These are phyloP conservation scores for Abscondita cerata DNA, from an alignment of 2,888 invertebrate genomes.

Conservation along the genomic window DNA sequence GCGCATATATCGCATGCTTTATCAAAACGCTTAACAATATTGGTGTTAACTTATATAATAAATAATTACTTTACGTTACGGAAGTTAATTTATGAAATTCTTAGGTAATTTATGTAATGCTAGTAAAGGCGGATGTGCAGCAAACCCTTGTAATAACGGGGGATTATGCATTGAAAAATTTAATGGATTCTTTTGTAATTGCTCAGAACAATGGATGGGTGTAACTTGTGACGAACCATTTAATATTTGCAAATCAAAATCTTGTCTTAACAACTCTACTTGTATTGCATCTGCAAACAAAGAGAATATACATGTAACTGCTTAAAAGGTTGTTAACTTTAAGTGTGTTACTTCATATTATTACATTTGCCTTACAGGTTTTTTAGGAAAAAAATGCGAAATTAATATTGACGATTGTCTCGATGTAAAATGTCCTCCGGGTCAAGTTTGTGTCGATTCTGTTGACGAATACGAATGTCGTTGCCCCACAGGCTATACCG, in stretches of 20 bases:
- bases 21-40: constrained; percentile 11
- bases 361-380: constrained; percentile 56
- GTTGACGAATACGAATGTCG: constrained; percentile 66
- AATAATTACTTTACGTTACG: background rate
- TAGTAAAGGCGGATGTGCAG: constrained; percentile 60
- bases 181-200: constrained; percentile 65
- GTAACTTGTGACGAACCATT: constrained; percentile 64
- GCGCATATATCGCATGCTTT: constrained; percentile 32
- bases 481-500: constrained; percentile 66
- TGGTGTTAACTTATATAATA: background rate
- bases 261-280: constrained; percentile 70
- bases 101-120: constrained; percentile 64
- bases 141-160: constrained; percentile 63
- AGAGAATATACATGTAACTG: constrained; percentile 69
- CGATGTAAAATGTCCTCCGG: constrained; percentile 61
- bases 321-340: constrained; percentile 58
- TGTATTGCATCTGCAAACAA: constrained; percentile 62
- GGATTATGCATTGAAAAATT: constrained; percentile 62
- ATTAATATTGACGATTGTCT: constrained; percentile 71
- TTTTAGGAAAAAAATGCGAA: constrained; percentile 71
- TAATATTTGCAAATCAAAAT: constrained; percentile 65
- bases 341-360: constrained; percentile 1
- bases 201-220: constrained; percentile 66
- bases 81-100: constrained; percentile 11
- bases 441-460: constrained; percentile 64